A percentile compares a stretch with the other conserved stretches of the same genome.
These are phyloP conservation scores for Sweltsa coloradensis DNA, from an alignment of 1,140 invertebrate species.

Conservation along the genomic window DNA sequence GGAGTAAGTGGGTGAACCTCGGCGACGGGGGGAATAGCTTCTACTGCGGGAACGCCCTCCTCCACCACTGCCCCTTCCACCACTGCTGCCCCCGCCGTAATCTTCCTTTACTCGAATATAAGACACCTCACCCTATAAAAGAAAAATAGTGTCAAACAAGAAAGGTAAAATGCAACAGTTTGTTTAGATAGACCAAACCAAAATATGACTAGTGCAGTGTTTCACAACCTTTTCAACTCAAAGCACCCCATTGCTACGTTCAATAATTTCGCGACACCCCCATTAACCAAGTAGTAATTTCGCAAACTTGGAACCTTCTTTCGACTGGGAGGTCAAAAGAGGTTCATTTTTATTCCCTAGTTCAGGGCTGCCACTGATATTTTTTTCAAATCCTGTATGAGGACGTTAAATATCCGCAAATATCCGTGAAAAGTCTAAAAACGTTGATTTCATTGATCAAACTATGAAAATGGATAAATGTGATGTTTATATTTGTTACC, in stretches of 20 bases:
- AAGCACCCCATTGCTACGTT: not conserved
- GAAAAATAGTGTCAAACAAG: slow-evolving; percentile 1
- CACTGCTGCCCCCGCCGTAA: slow-evolving; percentile 57
- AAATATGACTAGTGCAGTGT: not conserved
- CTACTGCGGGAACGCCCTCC: slow-evolving; percentile 53
- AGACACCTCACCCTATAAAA: slow-evolving; percentile 78
- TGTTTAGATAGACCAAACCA: not conserved
- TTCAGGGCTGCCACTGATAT: too few relatives aligned
- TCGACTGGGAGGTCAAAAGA: not conserved
- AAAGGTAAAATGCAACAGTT: not conserved
- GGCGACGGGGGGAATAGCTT: slow-evolving; percentile 67
- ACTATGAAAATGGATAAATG: too few relatives aligned
- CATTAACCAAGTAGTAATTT: not conserved
- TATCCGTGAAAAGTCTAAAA: too few relatives aligned
- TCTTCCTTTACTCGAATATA: slow-evolving; percentile 94
- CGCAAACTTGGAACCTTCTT: not conserved
- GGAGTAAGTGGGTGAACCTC: slow-evolving; percentile 76
- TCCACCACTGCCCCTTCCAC: slow-evolving; percentile 44
- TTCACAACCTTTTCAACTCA: not conserved
- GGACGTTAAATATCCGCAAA: too few relatives aligned
- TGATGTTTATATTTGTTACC: too few relatives aligned
- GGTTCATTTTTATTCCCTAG: not conserved
- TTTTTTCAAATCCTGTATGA: too few relatives aligned
- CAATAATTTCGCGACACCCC: not conserved
- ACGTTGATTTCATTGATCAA: too few relatives aligned